Evolutionary conservation across 2,888 invertebrate species (phyloP), one percentile per base, ranked within the genome.

Genomic region (Falcaria lacertinaria): DNA sequence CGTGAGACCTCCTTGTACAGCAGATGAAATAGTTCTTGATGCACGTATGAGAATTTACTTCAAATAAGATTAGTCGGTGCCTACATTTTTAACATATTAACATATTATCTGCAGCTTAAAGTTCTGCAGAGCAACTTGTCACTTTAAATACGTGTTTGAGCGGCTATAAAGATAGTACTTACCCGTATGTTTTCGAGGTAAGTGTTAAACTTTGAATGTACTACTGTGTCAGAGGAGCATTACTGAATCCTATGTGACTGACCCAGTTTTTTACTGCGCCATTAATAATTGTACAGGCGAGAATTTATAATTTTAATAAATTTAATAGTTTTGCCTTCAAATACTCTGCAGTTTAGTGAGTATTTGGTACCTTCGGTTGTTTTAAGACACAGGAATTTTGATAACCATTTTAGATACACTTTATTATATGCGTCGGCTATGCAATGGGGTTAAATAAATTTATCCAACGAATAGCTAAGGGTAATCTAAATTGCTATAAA

Each of bases 121-220:
- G n/a, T 28, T 11, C 3, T 28, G 11, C 11, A 5, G 3, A 7
- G 28, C 3, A 28, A 28, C 28, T 28, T 28, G 11, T 11, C 28
- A 11, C 28, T 11, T 25, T 25, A 8, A 11, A 19, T n/a, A 16
- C 14, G 14, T 22, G 25, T 47, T 41, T 35, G 15, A 46, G 49
- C 50, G 42, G 42, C 44, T 50, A 42, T 54, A 55, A 61, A 49
- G 52, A 44, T 46, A 44, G 53, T 33, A 46, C 14, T 44, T 32
- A 3, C 3, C 44, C 55, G 58, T 68, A 57, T 64, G 60, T 68
- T 64, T 57, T 48, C 40, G 42, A 11, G 35, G 22, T 48, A 51
- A 60, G 57, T 58, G 52, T 56, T 52, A 62, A 66, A 69, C 55
- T 62, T 64, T 52, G 62, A 54, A 54, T 54, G 52, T 53, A 47